Conservation (phyloP, 1,140 invertebrate species). For the Drosophila mauritiana region DNA sequence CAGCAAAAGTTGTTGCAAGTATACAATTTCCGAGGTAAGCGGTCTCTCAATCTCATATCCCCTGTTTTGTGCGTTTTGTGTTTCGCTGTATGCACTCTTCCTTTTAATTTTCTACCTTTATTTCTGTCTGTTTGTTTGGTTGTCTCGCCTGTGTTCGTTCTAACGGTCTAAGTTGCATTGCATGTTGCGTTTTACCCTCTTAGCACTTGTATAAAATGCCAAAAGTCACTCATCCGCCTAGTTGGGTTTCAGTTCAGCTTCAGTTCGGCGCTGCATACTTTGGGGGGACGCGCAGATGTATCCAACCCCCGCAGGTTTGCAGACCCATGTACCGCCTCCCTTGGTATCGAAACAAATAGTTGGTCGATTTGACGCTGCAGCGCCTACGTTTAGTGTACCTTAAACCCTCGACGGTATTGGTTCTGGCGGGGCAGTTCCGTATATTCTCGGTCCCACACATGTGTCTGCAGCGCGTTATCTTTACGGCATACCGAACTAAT, state of each 20-base stretch:
- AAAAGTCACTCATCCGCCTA: conserved; percentile 57
- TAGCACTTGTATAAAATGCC: conserved; percentile 46
- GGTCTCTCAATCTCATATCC: conserved; percentile 35
- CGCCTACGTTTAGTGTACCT: conserved; percentile 56
- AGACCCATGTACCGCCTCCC: conserved; percentile 27
- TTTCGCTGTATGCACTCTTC: conserved; percentile 19
- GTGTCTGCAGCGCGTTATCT: conserved; percentile 42
- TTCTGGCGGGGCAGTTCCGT: conserved; percentile 27
- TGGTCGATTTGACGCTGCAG: conserved; percentile 38
- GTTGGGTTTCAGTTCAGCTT: conserved; percentile 60
- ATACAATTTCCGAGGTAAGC: conserved; percentile 84
- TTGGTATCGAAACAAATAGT: conserved; percentile 63
- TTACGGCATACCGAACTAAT: conserved; percentile 45
- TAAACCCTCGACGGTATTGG: conserved; percentile 45
- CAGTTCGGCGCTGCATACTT: conserved; percentile 40
- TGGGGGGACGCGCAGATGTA: conserved; percentile 19
- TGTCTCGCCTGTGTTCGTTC: conserved; percentile 11
- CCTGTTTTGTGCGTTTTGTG: conserved; percentile 35
- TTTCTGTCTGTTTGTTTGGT: conserved; percentile 18
- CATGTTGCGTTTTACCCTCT: conserved; percentile 30
- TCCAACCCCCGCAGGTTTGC: conserved; percentile 26
- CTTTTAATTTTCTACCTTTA: conserved; percentile 30
- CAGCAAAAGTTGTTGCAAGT: conserved; percentile 84
- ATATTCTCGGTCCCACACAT: not conserved
- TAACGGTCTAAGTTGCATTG: conserved; percentile 19